Base-by-base conservation (phyloP, 2,113 vertebrate species). In the Ascaphus truei region DNA sequence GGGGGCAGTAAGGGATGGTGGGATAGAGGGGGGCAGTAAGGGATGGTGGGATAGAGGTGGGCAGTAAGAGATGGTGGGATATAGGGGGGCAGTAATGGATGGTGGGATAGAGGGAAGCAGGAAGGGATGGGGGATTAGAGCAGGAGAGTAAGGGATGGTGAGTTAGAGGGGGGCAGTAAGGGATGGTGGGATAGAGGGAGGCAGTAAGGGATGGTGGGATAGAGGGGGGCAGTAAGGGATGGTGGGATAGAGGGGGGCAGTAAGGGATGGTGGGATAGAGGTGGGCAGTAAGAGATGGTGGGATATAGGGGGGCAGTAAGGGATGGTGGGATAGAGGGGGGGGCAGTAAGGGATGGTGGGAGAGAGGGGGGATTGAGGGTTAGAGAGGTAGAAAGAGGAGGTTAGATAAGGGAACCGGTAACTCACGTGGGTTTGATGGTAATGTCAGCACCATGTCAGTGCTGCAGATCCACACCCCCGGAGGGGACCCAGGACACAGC, bases 401-500 rank as follows among this genome's bases (percentile, higher is more conserved):
- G 43, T 8, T n/a, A n/a, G n/a, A n/a, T n/a, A n/a, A n/a, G n/a
- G n/a, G n/a, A n/a, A 18, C 31, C 31, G 11, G 16, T 16, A 7
- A 50, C 89, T 85, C 22, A 98, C 96, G 77, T 16, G 88, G 88
- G 56, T 77, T 51, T 0, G 75, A 61, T 1, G 94, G 93, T 29
- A 98, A 16, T 0, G 73, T 83, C 57, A 99, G 86, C 63, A 95
- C 86, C 92, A 93, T 93, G 77, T 98, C 95, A 0, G 95, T 98
- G 84, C 97, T 96, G 86, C 95, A 95, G 64, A 99, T 92, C 97
- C 97, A 99, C 22, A 98, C 88, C 0, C 96, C 97, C 0, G 96
- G 94, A 0, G 96, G 94, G 72, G 92, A 95, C 3, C 92, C 93
- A 0, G 86, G 86, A 18, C 94, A 96, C 45, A 99, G 78, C 96